Evolutionary conservation across 37 sponge, comb jelly and placozoan genomes (phyloP).

Genomic region (Mnemiopsis leidyi): DNA sequence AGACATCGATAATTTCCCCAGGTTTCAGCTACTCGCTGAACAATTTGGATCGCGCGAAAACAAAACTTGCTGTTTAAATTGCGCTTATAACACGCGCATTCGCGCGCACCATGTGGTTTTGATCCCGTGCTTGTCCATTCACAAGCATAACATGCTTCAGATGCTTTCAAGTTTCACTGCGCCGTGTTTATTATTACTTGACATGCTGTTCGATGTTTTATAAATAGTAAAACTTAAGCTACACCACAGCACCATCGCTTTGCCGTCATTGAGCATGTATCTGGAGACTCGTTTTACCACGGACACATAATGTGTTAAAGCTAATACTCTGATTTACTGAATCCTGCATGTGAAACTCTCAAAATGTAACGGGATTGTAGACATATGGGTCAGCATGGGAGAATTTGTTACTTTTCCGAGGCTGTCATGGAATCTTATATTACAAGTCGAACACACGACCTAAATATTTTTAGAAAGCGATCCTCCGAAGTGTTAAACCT

Average conservation of each 20-base stretch:
- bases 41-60: not conserved
- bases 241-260: not conserved
- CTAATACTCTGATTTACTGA: too few relatives aligned
- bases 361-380: too few relatives aligned
- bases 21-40: too few relatives aligned
- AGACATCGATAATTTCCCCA: too few relatives aligned
- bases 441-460: too few relatives aligned
- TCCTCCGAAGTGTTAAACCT: too few relatives aligned
- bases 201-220: not conserved
- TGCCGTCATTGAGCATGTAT: not conserved
- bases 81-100: not conserved
- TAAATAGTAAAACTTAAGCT: not conserved
- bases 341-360: too few relatives aligned
- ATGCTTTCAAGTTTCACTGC: not conserved
- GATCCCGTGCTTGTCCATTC: not conserved
- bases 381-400: too few relatives aligned
- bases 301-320: too few relatives aligned
- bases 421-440: too few relatives aligned
- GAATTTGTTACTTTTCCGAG: too few relatives aligned
- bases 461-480: too few relatives aligned
- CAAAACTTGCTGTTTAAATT: not conserved
- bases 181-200: slow-evolving; percentile 52
- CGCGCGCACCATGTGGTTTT: not conserved
- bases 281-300: not conserved
- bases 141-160: slow-evolving; percentile 27